phyloP scores from a whole-genome alignment of 1,140 invertebrate species.

The Pygmarrhopalites habei region DNA sequence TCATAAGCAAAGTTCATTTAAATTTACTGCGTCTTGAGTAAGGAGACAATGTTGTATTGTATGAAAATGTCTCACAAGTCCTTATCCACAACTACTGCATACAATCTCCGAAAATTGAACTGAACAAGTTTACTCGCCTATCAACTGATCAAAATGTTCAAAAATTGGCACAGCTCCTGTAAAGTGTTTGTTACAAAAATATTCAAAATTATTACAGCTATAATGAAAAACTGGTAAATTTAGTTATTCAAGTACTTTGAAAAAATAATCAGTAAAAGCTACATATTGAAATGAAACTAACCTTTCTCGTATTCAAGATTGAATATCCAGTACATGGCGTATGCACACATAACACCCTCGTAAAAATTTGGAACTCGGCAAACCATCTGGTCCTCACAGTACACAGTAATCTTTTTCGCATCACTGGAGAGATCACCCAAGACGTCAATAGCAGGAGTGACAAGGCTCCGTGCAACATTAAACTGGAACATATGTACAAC shows the following conservation, averaged over 20 bases:
- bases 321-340: conserved; percentile 1
- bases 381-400: neutral
- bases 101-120: too few relatives aligned
- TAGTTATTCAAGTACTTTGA: too few relatives aligned
- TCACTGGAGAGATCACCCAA: neutral
- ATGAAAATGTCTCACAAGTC: too few relatives aligned
- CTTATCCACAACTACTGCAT: too few relatives aligned
- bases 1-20: too few relatives aligned
- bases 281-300: neutral
- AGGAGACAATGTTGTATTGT: too few relatives aligned
- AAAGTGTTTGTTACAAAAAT: too few relatives aligned
- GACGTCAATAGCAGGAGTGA: neutral
- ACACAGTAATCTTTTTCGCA: neutral
- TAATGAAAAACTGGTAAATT: too few relatives aligned
- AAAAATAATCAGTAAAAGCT: too few relatives aligned
- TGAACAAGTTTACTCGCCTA: conserved; percentile 4
- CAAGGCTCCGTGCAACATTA: neutral
- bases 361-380: neutral
- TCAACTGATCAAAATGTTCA: conserved; percentile 1
- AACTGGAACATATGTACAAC: neutral
- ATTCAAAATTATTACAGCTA: too few relatives aligned
- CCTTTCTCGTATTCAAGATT: neutral
- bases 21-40: too few relatives aligned
- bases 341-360: neutral
- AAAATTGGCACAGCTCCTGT: too few relatives aligned